A percentile compares a stretch with the other conserved stretches of the same genome.
phyloP scores from a whole-genome alignment of 2,797 vertebrate genomes.

The Spinus pinus region DNA sequence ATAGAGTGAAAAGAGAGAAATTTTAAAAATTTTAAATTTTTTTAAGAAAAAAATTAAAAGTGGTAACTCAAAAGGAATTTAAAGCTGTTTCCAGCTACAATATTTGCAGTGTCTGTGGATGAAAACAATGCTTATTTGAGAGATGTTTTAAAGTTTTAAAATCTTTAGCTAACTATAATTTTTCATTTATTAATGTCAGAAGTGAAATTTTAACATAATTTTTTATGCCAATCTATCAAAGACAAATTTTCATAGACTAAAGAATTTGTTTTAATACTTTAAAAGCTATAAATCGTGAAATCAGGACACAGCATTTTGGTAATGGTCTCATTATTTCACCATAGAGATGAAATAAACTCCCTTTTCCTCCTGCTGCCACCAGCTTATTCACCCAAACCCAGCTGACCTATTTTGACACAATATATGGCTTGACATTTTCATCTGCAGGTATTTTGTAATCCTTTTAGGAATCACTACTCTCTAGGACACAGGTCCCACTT shows the following conservation, averaged over 20 bases:
- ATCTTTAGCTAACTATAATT: background rate
- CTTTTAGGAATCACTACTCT: background rate
- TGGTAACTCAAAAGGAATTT: background rate
- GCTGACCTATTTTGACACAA: background rate
- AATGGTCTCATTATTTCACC: background rate
- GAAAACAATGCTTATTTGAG: background rate
- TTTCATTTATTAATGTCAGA: background rate
- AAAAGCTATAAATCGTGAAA: background rate
- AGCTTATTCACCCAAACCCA: background rate
- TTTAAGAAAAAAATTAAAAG: background rate
- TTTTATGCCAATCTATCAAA: background rate
- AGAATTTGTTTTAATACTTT: background rate
- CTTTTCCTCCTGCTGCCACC: background rate
- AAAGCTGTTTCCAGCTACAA: background rate
- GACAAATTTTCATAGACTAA: background rate
- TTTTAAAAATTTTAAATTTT: background rate
- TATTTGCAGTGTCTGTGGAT: background rate
- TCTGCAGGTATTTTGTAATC: background rate
- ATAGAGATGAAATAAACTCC: background rate
- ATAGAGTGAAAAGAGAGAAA: background rate
- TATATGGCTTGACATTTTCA: background rate
- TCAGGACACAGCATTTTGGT: background rate
- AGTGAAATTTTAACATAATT: background rate
- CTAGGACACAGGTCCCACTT: background rate
- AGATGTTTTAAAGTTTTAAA: background rate